Evolutionary conservation across 1,140 invertebrate species (phyloP), one percentile per base, ranked within the genome.

Genomic region (Macrotrachela quadricornifera): DNA sequence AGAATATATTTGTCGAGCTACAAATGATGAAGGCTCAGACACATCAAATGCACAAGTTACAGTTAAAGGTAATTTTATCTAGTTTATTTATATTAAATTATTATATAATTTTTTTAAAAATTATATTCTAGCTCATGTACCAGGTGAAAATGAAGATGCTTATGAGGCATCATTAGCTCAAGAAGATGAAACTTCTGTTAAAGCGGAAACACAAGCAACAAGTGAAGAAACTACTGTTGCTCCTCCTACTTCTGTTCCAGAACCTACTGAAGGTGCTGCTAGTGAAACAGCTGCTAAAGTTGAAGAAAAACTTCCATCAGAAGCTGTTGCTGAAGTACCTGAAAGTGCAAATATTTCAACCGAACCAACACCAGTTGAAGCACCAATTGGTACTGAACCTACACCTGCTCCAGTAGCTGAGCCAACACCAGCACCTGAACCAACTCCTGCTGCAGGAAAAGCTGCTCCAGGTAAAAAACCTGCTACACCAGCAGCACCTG

Each of bases 1-100:
- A 37, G 53, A 54, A 43, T 54, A 54, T 17, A 41, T 46, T 3
- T 44, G 40, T 30, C 48, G 40, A 54, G 11, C 48, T 13, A 37
- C 46, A 36, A 54, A 54, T 50, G 39, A 18, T 40, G 42, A 15
- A 16, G 53, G 53, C 6, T 54, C n/a, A 40, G 48, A 54, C 16
- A 85, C 83, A 30, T 91, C 85, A 4, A 76, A 88, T 53, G 88
- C 85, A 46, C 83, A 94, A 63, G 75, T 99, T 14, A 75, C 85
- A 36, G 94, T 99, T 59, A 94, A 88, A 80, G 87, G 83, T 85
- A 74, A 79, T 80, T 56, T 10, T 6, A 13, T 42, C 10, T 42
- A 14, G 13, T 14, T 4, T 42, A 14, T 10, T 1, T 15, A 4
- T 42, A 14, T 42, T 15, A 4, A 42, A 13, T 14, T 14, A 42